Evolutionary conservation across 2,113 vertebrate species (phyloP), one percentile per base, ranked within the genome.

Genomic region (Neoarius graeffei): DNA sequence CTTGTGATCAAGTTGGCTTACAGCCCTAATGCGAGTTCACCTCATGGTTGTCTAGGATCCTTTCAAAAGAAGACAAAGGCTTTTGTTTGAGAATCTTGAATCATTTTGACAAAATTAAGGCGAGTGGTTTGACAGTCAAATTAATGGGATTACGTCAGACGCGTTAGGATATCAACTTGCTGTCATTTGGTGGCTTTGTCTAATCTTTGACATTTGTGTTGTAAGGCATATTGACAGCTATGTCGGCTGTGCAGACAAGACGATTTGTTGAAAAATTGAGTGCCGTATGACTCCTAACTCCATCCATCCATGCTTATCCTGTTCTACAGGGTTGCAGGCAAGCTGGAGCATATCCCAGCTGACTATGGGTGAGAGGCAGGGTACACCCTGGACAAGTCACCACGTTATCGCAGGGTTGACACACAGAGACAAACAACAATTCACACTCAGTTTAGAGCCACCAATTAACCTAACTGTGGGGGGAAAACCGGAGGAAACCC

Each of bases 81-180:
- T 20, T 6, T 71, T 84, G 48, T 67, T 27, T 73, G 30, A 81
- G 56, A 71, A 80, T 50, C 52, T 19, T 59, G 27, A 62, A 66
- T 62, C 81, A 83, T 87, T 83, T 83, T 42, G 30, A 66, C 11
- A 11, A 66, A 56, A 62, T 83, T 83, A 77, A 76, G 69, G 27
- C 6, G 69, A 77, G 57, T 62, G 56, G 80, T 52, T 74, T 50
- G 74, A 73, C 42, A 54, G 64, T 14, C 52, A 71, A 48, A n/a
- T 42, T n/a, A n/a, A 71, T 27, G 23, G 54, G 77, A 71, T 86
- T 86, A 86, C 77, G 57, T 56, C 77, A 84, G 27, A 5, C 19
- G 1, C 11, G 1, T 83, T 76, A 73, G 30, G 67, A 76, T 52
- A 74, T 83, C 67, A 64, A 52, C 56, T 5, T 42, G 25, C 35